A percentile compares a stretch with the other conserved stretches of the same genome.
These are phyloP conservation scores for Pterostichus niger DNA, from an alignment of 2,888 invertebrate genomes.

Conservation along the genomic window DNA sequence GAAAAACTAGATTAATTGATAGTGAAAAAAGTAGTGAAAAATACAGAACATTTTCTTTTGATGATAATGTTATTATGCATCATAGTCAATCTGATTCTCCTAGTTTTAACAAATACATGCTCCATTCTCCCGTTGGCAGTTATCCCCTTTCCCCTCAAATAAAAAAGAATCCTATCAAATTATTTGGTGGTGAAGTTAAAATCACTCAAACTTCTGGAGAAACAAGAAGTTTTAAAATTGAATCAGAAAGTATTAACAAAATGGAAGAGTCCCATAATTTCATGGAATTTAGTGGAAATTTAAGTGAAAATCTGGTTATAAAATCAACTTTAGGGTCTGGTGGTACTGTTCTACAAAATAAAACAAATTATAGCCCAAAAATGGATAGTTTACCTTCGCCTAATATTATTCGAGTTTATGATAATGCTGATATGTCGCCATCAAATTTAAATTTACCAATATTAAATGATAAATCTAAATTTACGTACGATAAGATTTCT, in stretches of 20 bases:
- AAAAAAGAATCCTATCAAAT: conserved; percentile 78
- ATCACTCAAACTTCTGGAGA: conserved; percentile 85
- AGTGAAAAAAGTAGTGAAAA: conserved; percentile 72
- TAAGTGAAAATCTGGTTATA: conserved; percentile 83
- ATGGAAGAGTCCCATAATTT: conserved; percentile 70
- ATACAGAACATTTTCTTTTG: conserved; percentile 76
- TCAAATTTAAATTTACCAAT: conserved; percentile 73
- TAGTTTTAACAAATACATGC: conserved; percentile 60
- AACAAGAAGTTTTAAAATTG: conserved; percentile 80
- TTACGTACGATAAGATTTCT: conserved; percentile 67
- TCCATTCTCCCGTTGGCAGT: conserved; percentile 61
- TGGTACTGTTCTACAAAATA: conserved; percentile 82
- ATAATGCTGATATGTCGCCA: conserved; percentile 71
- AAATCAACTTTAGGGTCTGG: conserved; percentile 91
- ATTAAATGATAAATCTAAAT: conserved; percentile 70
- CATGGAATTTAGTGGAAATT: conserved; percentile 72
- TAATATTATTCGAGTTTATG: conserved; percentile 74
- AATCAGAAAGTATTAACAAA: conserved; percentile 72
- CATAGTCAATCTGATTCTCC: conserved; percentile 62
- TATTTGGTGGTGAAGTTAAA: conserved; percentile 90
- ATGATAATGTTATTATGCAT: conserved; percentile 71
- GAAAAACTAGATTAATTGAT: conserved; percentile 90
- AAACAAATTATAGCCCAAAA: conserved; percentile 72
- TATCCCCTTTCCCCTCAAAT: conserved; percentile 68
- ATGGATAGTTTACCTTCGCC: conserved; percentile 70